A percentile compares a stretch with the other conserved stretches of the same genome.
Evolutionary conservation across 2,797 vertebrate species (phyloP).

Genomic region (Triplophysa bombifrons): DNA sequence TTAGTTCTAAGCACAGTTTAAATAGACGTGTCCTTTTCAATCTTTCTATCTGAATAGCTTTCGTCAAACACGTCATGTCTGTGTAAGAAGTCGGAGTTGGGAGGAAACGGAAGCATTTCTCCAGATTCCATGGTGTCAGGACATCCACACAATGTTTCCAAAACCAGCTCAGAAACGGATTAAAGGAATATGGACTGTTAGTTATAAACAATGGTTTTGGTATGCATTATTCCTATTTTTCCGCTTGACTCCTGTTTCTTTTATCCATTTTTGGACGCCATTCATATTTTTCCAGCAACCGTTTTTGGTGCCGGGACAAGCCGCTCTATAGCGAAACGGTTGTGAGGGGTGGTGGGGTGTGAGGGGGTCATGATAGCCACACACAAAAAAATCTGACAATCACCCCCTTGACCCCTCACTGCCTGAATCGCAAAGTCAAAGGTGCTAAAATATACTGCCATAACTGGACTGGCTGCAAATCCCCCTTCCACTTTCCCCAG

Average conservation of each 20-base stretch:
- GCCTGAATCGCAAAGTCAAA: constrained; percentile 59
- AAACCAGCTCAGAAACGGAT: constrained; percentile 73
- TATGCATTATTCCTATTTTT: constrained; percentile 59
- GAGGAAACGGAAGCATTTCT: constrained; percentile 68
- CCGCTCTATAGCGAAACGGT: constrained; percentile 65
- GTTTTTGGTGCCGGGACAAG: constrained; percentile 42
- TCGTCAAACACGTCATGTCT: constrained; percentile 99
- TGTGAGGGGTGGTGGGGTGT: constrained; percentile 61
- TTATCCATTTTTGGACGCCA: constrained; percentile 57
- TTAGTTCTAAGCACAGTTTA: not conserved
- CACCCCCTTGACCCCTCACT: constrained; percentile 51
- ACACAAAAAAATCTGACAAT: constrained; percentile 23
- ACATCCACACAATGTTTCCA: constrained; percentile 78
- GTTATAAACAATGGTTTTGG: constrained; percentile 73
- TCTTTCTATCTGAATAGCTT: constrained; percentile 77
- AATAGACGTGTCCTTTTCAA: not conserved
- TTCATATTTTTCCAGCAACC: constrained; percentile 49
- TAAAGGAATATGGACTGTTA: constrained; percentile 81
- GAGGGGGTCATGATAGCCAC: constrained; percentile 42
- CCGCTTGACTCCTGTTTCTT: constrained; percentile 67
- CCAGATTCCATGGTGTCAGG: constrained; percentile 82
- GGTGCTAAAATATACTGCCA: constrained; percentile 65
- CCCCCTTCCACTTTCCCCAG: constrained; percentile 64
- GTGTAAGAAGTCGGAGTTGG: constrained; percentile 77
- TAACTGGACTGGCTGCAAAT: constrained; percentile 77